Evolutionary conservation across 2,797 vertebrate genomes (phyloP), one percentile per base, ranked within the genome.

Genomic region (Dendrocincla fuliginosa): DNA sequence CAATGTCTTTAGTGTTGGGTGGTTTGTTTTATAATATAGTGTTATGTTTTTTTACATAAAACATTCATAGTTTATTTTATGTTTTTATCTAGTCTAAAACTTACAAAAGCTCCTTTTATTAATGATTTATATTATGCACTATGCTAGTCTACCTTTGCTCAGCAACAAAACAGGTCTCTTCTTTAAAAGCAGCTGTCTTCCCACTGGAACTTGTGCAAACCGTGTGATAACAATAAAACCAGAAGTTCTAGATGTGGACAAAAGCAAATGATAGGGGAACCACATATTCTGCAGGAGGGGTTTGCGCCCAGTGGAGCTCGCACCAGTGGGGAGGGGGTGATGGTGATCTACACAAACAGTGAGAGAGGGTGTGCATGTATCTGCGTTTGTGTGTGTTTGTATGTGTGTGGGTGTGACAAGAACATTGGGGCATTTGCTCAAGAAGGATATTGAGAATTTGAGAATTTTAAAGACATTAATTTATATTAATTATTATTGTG

Each of bases 351-450:
- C 10, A 60, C 1, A 18, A 70, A 37, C 15, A 30, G 6, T 23
- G 42, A 67, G 44, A 61, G 25, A 41, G 12, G 6, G 3, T 4
- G 2, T 33, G 15, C 3, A 6, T 42, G 5, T 30, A 20, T 56
- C 16, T 64, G 18, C 6, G 5, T 8, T 5, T 15, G 5, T 23
- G 5, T 37, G 5, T 23, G 5, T 44, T 7, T 32, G 6, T 4
- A 9, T 4, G 4, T 0, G 0, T 5, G 7, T 59, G 18, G 4
- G 35, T 63, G 14, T 4, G 6, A 64, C 33, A 23, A 75, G 19
- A 78, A 41, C 5, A 61, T 68, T 11, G 4, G 30, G 13, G 30
- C 9, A 68, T 82, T 75, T 89, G 6, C 12, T 75, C 22, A 78
- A 56, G 16, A 95, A 67, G 3, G 37, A 6, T 5, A 4, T 37